Percentiles rank a stretch among this genome's conserved stretches.
phyloP scores from a whole-genome alignment of 2,113 vertebrate species.

The Irena cyanogastra region DNA sequence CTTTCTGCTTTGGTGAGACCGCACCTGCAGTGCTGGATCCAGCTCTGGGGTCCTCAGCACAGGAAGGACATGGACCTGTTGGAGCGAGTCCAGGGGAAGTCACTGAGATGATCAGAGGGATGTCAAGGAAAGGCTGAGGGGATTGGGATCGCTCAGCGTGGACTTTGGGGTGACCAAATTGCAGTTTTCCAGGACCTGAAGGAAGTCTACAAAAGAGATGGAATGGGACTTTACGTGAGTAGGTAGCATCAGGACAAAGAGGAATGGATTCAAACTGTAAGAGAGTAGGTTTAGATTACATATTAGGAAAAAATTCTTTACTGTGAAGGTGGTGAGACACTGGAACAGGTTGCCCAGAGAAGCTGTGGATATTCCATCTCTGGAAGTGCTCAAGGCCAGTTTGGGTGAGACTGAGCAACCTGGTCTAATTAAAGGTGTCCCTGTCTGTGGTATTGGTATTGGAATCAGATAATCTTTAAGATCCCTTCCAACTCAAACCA shows the following conservation, averaged over 20 bases:
- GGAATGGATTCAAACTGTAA: neutral
- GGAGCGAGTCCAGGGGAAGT: neutral
- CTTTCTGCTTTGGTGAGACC: neutral
- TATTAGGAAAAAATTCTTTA: neutral
- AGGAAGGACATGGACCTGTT: neutral
- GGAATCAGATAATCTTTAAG: neutral
- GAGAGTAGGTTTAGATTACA: neutral
- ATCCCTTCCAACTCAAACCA: neutral
- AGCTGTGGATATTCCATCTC: neutral
- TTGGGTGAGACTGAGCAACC: neutral
- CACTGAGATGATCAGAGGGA: neutral
- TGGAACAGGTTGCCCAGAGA: neutral
- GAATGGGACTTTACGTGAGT: neutral
- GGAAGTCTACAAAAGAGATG: neutral
- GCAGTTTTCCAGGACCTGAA: neutral
- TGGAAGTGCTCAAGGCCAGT: neutral
- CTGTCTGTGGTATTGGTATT: neutral
- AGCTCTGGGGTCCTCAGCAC: neutral
- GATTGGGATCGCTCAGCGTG: neutral
- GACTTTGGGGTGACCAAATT: neutral
- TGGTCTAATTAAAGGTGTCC: neutral
- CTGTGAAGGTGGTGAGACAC: neutral
- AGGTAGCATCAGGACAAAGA: neutral
- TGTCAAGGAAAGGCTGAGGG: neutral
- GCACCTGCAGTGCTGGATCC: neutral